Conservation (phyloP, 2,113 vertebrate species). For the Perca flavescens region DNA sequence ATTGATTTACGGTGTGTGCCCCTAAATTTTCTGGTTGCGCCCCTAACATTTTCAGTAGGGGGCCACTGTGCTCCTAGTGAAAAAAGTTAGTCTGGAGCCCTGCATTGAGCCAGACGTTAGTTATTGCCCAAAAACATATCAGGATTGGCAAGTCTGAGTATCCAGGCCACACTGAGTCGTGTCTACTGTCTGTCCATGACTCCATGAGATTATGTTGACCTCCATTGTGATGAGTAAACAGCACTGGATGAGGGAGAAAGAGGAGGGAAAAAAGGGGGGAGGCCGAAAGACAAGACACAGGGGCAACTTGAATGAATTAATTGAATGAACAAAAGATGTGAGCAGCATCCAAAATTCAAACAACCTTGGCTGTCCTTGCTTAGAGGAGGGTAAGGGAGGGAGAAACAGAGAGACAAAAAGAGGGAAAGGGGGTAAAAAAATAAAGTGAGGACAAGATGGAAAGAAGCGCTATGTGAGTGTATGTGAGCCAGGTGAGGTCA, state of each 20-base stretch:
- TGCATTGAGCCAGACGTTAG: conserved; percentile 32
- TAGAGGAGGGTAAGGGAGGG: conserved; percentile 8
- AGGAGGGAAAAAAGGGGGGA: conserved; percentile 20
- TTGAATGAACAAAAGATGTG: conserved; percentile 75
- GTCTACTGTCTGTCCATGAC: conserved; percentile 59
- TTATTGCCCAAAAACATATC: conserved; percentile 44
- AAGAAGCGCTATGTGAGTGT: background rate
- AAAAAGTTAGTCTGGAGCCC: too few species aligned
- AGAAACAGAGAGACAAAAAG: conserved; percentile 16
- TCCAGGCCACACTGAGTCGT: conserved; percentile 36
- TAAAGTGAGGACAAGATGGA: background rate
- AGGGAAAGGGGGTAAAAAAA: conserved; percentile 14
- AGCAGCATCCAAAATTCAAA: conserved; percentile 61
- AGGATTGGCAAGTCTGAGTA: conserved; percentile 44
- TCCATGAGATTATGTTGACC: conserved; percentile 73
- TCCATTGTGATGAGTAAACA: conserved; percentile 71
- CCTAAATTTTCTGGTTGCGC: too few species aligned
- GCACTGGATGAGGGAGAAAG: conserved; percentile 39
- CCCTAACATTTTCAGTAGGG: too few species aligned
- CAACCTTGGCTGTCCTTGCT: conserved; percentile 73
- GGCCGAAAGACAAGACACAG: conserved; percentile 32
- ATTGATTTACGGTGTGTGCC: too few species aligned
- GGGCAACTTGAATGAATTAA: conserved; percentile 64
- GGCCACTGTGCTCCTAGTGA: too few species aligned
- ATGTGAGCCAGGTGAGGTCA: conserved; percentile 39